phyloP scores from a whole-genome alignment of 2,888 invertebrate species.

The Saturnia pavonia region DNA sequence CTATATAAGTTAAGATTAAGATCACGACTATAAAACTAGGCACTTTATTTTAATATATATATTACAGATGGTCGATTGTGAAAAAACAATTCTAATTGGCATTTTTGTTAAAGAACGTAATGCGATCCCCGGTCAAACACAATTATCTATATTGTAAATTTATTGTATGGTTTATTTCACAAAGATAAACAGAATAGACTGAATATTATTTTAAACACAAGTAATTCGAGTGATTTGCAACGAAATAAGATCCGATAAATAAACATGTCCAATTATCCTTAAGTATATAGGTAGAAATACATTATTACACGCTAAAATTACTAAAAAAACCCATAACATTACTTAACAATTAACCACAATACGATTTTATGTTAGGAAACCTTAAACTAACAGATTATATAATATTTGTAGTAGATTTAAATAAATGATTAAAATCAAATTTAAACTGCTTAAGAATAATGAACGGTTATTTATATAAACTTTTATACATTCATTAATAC shows the following conservation, averaged over 20 bases:
- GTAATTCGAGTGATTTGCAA: background rate
- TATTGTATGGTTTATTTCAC: background rate
- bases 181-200: background rate
- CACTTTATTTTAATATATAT: slow-evolving; percentile 34
- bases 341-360: slow-evolving; percentile 7
- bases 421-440: slow-evolving; percentile 13
- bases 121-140: background rate
- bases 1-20: slow-evolving; percentile 23
- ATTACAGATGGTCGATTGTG: slow-evolving; percentile 10
- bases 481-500: slow-evolving; percentile 6
- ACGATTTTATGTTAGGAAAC: slow-evolving; percentile 7
- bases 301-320: background rate
- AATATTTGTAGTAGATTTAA: slow-evolving; percentile 1
- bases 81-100: background rate
- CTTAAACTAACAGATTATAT: slow-evolving; percentile 12
- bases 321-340: background rate
- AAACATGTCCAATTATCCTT: slow-evolving; percentile 14
- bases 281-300: slow-evolving; percentile 32
- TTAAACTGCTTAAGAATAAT: slow-evolving; percentile 19
- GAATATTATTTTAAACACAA: background rate
- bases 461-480: slow-evolving; percentile 16
- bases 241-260: background rate
- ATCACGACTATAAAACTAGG: slow-evolving; percentile 37
- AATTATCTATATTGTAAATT: background rate
- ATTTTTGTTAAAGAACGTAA: background rate